These are phyloP conservation scores for Cerceris ruficornis DNA, from an alignment of 2,888 invertebrate genomes.

Conservation along the genomic window DNA sequence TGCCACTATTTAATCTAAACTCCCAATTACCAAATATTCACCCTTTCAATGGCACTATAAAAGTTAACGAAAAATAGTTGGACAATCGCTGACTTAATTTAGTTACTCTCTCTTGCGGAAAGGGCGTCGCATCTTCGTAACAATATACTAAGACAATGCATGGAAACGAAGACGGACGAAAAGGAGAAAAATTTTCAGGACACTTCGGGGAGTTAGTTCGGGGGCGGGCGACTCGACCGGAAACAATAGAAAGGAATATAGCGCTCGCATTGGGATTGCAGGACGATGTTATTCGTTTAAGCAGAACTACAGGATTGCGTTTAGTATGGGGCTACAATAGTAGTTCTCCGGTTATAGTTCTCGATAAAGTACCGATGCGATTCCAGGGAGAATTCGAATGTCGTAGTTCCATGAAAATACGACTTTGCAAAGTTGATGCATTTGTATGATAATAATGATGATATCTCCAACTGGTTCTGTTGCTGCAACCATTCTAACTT, in stretches of 20 bases:
- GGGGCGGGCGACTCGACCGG: neutral
- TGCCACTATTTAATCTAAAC: too few species aligned
- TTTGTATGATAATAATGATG: neutral
- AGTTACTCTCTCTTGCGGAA: too few species aligned
- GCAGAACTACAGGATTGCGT: conserved; percentile 2
- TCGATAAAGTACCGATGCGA: conserved; percentile 8
- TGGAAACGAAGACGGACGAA: neutral
- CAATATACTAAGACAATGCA: neutral
- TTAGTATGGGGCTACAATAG: neutral
- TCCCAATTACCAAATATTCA: too few species aligned
- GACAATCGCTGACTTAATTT: too few species aligned
- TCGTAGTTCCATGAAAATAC: neutral
- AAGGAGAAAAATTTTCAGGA: neutral
- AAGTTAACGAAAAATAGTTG: too few species aligned
- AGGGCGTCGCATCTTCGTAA: too few species aligned
- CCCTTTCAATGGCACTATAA: too few species aligned
- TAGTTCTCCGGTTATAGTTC: conserved; percentile 4
- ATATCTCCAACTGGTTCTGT: neutral
- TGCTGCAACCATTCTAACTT: neutral
- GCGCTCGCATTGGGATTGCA: neutral
- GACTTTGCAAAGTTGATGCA: neutral
- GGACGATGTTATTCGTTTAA: conserved; percentile 3
- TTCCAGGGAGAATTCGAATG: conserved; percentile 17
- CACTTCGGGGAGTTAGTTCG: neutral
- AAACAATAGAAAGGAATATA: conserved; percentile 2